Conservation (phyloP, 1,140 invertebrate species). For the Colletes gigas region DNA sequence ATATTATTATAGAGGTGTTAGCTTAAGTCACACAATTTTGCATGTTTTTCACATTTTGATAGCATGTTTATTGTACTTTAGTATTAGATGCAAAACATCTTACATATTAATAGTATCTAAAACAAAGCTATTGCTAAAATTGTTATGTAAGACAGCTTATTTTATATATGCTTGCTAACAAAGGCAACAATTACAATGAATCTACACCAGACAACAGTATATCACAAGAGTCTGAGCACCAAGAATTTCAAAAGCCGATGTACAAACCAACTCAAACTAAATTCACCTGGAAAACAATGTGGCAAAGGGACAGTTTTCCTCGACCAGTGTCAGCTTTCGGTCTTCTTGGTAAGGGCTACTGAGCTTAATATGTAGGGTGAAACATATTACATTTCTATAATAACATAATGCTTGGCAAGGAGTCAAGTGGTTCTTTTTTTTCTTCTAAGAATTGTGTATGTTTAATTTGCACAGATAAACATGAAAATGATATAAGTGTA, state of each 20-base stretch:
- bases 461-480: neutral
- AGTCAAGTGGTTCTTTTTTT: neutral
- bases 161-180: conserved; percentile 70
- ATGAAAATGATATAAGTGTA: neutral
- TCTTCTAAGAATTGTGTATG: neutral
- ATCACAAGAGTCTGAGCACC: conserved; percentile 61
- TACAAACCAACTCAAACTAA: conserved; percentile 74
- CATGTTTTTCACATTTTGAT: conserved; percentile 35
- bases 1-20: neutral
- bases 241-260: conserved; percentile 60
- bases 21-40: conserved; percentile 39
- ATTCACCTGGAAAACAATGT: conserved; percentile 74
- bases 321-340: conserved; percentile 74
- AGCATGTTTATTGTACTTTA: conserved; percentile 29
- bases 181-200: conserved; percentile 69
- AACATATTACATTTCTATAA: conserved; percentile 23
- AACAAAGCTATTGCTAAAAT: conserved; percentile 39
- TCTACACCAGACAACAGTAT: conserved; percentile 50
- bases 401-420: conserved; percentile 11
- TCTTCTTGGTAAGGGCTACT: conserved; percentile 73
- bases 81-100: conserved; percentile 31
- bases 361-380: conserved; percentile 48
- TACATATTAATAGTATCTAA: conserved; percentile 35
- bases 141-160: conserved; percentile 54
- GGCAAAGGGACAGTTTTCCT: conserved; percentile 73